Evolutionary conservation across 2,888 invertebrate genomes (phyloP).

Genomic region (Tipula confusa): DNA sequence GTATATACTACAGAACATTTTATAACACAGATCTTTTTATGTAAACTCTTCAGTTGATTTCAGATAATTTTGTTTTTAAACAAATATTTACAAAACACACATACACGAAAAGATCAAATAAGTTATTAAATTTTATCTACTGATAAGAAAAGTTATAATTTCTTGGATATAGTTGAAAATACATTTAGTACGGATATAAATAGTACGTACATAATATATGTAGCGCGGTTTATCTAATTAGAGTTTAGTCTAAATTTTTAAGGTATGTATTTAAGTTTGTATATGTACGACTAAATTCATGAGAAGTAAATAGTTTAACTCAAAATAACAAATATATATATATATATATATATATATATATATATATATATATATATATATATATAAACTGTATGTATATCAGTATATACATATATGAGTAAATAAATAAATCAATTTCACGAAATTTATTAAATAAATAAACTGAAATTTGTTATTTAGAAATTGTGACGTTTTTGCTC

Average conservation of each 20-base stretch:
- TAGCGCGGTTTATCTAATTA: background rate
- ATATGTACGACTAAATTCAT: background rate
- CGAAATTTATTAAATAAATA: background rate
- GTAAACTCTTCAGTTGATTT: background rate
- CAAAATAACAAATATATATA: background rate
- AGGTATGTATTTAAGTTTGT: background rate
- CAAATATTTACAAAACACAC: background rate
- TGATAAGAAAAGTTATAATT: background rate
- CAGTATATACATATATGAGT: no score
- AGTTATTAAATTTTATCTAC: conserved; percentile 20
- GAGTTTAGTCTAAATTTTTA: background rate
- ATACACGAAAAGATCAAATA: conserved; percentile 3
- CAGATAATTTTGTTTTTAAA: conserved; percentile 20
- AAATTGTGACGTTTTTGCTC: background rate
- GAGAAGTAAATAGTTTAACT: background rate
- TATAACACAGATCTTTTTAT: background rate
- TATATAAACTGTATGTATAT: no score
- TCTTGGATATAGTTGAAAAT: background rate
- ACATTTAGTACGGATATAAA: background rate
- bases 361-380: no score
- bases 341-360: no score
- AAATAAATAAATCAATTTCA: background rate
- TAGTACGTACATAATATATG: background rate
- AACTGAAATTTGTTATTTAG: background rate
- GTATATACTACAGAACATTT: background rate